phyloP scores from a whole-genome alignment of 2,888 invertebrate species.

The Eremobia ochroleuca region DNA sequence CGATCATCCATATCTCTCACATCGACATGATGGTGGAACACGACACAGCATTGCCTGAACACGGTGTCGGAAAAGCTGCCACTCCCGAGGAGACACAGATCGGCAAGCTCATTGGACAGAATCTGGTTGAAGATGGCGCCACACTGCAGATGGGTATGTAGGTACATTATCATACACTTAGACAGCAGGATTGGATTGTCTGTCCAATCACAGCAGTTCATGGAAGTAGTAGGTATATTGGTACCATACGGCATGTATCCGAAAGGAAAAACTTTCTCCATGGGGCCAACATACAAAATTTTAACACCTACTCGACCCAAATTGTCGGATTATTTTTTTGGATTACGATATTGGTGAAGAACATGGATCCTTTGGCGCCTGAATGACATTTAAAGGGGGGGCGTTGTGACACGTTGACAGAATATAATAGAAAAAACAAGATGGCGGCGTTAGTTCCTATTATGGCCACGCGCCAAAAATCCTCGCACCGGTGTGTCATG shows the following conservation, averaged over 20 bases:
- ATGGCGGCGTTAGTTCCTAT: too few species aligned
- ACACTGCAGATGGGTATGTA: constrained; percentile 96
- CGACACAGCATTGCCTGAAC: constrained; percentile 93
- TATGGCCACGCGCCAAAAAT: too few species aligned
- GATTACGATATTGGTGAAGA: too few species aligned
- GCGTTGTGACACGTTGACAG: too few species aligned
- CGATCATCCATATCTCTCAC: constrained; percentile 97
- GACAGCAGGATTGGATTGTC: not conserved
- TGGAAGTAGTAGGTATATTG: not conserved
- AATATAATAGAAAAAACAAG: too few species aligned
- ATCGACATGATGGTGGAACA: constrained; percentile 96
- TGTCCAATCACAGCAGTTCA: not conserved
- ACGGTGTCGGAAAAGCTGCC: constrained; percentile 91
- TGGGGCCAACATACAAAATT: too few species aligned
- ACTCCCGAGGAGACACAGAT: constrained; percentile 95
- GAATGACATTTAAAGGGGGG: too few species aligned
- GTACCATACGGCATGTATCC: not conserved
- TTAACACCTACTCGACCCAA: too few species aligned
- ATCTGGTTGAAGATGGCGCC: constrained; percentile 97
- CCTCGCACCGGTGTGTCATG: too few species aligned
- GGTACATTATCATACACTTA: too few species aligned
- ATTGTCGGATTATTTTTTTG: too few species aligned
- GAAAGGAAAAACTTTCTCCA: not conserved
- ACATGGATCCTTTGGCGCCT: too few species aligned
- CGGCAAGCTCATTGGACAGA: constrained; percentile 96